Base-by-base conservation (phyloP, 2,113 vertebrate species). In the Pseudopipra pipra region DNA sequence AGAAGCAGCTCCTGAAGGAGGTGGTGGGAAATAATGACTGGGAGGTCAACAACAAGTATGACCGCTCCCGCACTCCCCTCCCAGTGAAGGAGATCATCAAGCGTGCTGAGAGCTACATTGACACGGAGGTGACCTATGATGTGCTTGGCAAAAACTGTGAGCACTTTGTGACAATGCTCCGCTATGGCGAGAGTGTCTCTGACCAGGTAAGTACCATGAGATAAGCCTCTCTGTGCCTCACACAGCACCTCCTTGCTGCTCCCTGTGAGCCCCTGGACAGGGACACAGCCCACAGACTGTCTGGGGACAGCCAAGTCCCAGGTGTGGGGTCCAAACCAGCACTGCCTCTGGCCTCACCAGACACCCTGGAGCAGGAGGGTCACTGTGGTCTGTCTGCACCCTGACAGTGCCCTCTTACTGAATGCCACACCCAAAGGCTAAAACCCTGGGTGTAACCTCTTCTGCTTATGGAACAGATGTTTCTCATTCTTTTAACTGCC, bases 81-180 rank as follows among this genome's bases (percentile, higher is more conserved):
- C 98, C 99, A 0, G 67, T 98, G 85, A 89, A 92, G 52, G 98
- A 99, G 73, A 99, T 99, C 97, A 98, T 99, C 68, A 94, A 96
- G 41, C 96, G 94, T 4, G 98, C 99, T 0, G 98, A 99, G 95
- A 85, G 76, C 61, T 96, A 98, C 68, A 98, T 99, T 56, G 98
- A 96, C 55, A 98, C 97, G 93, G 98, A 99, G 87, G 98, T 99
- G 93, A 97, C 98, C 3, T 99, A 99, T 28, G 98, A 99, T 90
- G 79, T 99, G 85, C 90, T 99, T 5, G 97, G 97, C 85, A 99
- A 98, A 93, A 99, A 99, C 98, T 99, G 99, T 41, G 99, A 99
- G 88, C 99, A 99, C 97, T 99, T 99, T 56, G 99, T 99, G 72
- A 99, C 99, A 12, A 95, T 98, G 83, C 98, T 99, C 70, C 99